A percentile compares a stretch with the other conserved stretches of the same genome.
phyloP scores from a whole-genome alignment of 2,797 vertebrate species.

The Microctenopoma lineatum region DNA sequence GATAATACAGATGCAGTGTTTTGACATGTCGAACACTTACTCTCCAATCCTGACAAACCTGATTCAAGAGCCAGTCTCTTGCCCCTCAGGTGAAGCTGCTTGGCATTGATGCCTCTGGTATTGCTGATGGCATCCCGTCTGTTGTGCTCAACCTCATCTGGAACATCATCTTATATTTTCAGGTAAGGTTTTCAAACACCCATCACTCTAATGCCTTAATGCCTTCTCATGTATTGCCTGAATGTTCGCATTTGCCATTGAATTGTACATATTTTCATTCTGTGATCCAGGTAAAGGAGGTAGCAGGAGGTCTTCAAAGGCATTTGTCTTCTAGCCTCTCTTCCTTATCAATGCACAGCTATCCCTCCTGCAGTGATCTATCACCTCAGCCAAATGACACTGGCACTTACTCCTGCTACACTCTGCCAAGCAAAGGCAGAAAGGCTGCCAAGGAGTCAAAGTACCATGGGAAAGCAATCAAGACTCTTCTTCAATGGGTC shows the following conservation, averaged over 20 bases:
- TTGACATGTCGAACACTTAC: background rate
- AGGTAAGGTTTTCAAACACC: conserved; percentile 76
- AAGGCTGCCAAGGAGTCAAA: conserved; percentile 79
- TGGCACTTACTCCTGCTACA: conserved; percentile 84
- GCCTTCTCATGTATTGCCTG: background rate
- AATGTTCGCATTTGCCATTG: background rate
- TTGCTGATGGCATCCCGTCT: conserved; percentile 91
- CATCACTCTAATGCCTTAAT: background rate
- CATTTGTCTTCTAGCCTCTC: conserved; percentile 83
- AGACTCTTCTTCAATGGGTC: conserved; percentile 88
- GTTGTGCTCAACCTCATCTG: conserved; percentile 91
- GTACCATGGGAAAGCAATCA: conserved; percentile 89
- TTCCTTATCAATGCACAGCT: conserved; percentile 84
- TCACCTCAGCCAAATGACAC: conserved; percentile 82
- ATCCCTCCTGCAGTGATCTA: conserved; percentile 82
- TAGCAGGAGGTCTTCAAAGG: conserved; percentile 57
- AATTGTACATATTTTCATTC: background rate
- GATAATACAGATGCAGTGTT: background rate
- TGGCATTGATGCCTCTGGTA: conserved; percentile 88
- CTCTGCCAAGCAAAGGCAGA: conserved; percentile 81
- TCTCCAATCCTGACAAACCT: background rate
- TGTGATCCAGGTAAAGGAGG: conserved; percentile 68
- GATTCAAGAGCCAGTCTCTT: background rate
- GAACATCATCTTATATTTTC: conserved; percentile 93
- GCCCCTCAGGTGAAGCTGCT: conserved; percentile 88